These are phyloP conservation scores for Ceratina japonica DNA, from an alignment of 1,140 invertebrate genomes.

Conservation along the genomic window DNA sequence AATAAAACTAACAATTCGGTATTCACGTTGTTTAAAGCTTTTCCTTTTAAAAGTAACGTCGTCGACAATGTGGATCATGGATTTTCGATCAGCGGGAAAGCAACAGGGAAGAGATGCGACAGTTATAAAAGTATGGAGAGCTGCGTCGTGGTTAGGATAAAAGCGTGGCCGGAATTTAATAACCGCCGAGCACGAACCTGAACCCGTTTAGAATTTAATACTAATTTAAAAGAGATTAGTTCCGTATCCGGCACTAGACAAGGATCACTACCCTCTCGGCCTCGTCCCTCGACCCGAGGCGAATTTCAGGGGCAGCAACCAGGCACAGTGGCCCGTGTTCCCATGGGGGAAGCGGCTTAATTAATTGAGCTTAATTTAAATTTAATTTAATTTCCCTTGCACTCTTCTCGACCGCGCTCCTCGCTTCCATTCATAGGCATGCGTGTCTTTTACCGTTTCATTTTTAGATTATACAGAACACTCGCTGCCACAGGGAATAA, in stretches of 20 bases:
- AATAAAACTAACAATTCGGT: too few relatives aligned
- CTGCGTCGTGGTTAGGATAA: background rate
- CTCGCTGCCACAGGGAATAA: too few relatives aligned
- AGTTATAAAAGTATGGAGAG: constrained; percentile 51
- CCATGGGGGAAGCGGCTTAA: constrained; percentile 68
- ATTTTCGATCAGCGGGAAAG: background rate
- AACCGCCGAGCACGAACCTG: constrained; percentile 56
- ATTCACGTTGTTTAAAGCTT: background rate
- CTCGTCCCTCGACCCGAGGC: constrained; percentile 16
- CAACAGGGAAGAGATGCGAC: constrained; percentile 29
- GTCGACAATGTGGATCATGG: background rate
- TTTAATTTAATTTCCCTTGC: constrained; percentile 71
- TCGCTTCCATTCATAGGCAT: background rate
- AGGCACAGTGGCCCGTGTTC: constrained; percentile 61
- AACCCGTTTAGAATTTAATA: constrained; percentile 65
- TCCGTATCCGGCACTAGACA: constrained; percentile 63
- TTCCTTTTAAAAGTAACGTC: background rate
- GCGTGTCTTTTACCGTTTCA: constrained; percentile 20
- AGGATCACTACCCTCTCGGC: constrained; percentile 58
- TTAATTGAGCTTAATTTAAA: constrained; percentile 76
- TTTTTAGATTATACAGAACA: background rate
- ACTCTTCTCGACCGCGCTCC: background rate
- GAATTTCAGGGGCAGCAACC: constrained; percentile 59
- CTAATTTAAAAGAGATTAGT: constrained; percentile 74
- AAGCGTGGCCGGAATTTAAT: constrained; percentile 65